phyloP scores from a whole-genome alignment of 2,888 invertebrate species.

The Pristionchus fissidentatus region DNA sequence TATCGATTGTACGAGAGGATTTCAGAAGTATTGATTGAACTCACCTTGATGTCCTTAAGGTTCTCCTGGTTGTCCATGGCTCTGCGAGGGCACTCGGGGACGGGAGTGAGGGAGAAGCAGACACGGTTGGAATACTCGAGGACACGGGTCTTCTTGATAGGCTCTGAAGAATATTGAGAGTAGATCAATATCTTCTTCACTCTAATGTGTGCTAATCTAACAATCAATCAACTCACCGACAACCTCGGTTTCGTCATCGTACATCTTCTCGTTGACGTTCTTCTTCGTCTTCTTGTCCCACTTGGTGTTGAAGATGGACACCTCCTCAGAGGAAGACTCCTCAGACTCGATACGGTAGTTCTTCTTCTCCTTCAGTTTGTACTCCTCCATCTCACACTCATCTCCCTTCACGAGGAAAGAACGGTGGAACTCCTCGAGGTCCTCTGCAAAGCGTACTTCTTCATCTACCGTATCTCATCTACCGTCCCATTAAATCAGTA shows the following conservation, averaged over 20 bases:
- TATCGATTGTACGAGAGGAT: too few species aligned
- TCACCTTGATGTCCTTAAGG: conserved; percentile 13
- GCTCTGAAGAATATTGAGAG: conserved; percentile 56
- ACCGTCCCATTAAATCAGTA: too few species aligned
- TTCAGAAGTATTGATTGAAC: neutral
- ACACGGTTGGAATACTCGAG: conserved; percentile 66
- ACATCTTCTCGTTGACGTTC: neutral
- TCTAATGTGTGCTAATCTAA: too few species aligned
- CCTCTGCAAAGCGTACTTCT: conserved; percentile 8
- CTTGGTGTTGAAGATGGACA: neutral
- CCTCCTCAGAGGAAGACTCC: neutral
- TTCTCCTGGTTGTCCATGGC: neutral
- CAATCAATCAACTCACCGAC: neutral
- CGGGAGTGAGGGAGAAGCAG: conserved; percentile 69
- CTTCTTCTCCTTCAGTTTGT: conserved; percentile 30
- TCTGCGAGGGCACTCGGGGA: conserved; percentile 60
- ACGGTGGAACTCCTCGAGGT: conserved; percentile 49
- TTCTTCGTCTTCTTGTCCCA: neutral
- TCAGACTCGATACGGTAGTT: conserved; percentile 37
- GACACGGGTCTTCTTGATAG: conserved; percentile 61
- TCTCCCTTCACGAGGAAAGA: conserved; percentile 46
- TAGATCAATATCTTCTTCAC: too few species aligned
- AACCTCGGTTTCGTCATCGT: neutral
- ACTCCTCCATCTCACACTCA: conserved; percentile 45
- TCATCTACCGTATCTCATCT: too few species aligned